Conservation (phyloP, 2,888 invertebrate species). For the Neria commutata region DNA sequence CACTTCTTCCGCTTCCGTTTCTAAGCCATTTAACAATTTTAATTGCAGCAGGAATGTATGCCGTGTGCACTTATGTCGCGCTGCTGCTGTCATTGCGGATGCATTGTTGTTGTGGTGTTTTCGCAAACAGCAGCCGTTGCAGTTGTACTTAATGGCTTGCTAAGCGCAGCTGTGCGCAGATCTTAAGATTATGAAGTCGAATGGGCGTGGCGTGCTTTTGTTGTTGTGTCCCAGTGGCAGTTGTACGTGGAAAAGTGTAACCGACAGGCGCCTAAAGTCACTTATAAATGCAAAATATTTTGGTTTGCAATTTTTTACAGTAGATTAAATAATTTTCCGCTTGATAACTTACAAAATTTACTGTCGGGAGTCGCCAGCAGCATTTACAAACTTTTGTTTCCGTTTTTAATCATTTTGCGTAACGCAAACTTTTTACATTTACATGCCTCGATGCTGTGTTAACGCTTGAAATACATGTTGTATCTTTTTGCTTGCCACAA, state of each 20-base stretch:
- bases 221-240: not conserved
- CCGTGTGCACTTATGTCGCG: not conserved
- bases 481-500: not conserved
- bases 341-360: no score
- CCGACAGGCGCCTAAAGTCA: not conserved
- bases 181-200: constrained; percentile 4
- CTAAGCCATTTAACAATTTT: constrained; percentile 37
- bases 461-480: no score
- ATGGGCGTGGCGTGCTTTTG: not conserved
- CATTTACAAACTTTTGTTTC: no score
- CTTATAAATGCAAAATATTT: not conserved
- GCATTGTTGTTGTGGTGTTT: not conserved
- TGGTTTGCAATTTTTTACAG: not conserved
- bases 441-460: no score
- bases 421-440: no score
- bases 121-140: constrained; percentile 16
- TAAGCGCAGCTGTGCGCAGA: constrained; percentile 23
- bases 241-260: not conserved
- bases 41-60: constrained; percentile 29
- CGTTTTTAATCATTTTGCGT: no score
- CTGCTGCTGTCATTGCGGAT: not conserved
- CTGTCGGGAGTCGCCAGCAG: no score
- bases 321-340: no score
- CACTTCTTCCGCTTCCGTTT: constrained; percentile 24
- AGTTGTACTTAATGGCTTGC: constrained; percentile 27